These are phyloP conservation scores for Glaucidium brasilianum DNA, from an alignment of 2,113 vertebrate species.

Conservation along the genomic window DNA sequence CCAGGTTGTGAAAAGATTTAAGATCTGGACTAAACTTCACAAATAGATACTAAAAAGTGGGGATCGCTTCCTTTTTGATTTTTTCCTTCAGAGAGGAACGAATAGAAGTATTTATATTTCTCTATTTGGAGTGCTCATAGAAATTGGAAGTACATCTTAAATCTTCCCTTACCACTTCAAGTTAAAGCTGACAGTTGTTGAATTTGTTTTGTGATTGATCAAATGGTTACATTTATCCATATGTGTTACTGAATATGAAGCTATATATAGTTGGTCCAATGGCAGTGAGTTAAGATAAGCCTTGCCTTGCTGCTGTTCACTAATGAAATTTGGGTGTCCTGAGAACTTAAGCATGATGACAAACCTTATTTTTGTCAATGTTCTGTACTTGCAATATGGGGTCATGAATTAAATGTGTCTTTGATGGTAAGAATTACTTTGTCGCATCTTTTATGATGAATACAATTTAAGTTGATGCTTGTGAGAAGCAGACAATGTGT, in stretches of 20 bases:
- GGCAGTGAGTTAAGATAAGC: not conserved
- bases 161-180: not conserved
- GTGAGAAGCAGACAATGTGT: not conserved
- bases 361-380: not conserved
- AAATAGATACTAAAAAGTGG: not conserved
- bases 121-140: not conserved
- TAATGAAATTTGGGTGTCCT: not conserved
- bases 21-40: not conserved
- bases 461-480: not conserved
- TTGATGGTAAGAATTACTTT: constrained; percentile 4
- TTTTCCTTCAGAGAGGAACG: not conserved
- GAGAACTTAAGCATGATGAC: not conserved
- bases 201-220: not conserved
- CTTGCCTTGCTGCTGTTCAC: not conserved
- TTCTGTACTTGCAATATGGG: not conserved
- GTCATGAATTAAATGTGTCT: not conserved
- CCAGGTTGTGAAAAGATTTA: not conserved
- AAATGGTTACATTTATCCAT: not conserved
- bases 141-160: not conserved
- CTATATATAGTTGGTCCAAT: not conserved
- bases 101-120: not conserved
- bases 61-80: not conserved
- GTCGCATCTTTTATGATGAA: not conserved
- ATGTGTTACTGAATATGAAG: not conserved
- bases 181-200: not conserved